These are phyloP conservation scores for Periparus ater DNA, from an alignment of 2,797 vertebrate species.

Conservation along the genomic window DNA sequence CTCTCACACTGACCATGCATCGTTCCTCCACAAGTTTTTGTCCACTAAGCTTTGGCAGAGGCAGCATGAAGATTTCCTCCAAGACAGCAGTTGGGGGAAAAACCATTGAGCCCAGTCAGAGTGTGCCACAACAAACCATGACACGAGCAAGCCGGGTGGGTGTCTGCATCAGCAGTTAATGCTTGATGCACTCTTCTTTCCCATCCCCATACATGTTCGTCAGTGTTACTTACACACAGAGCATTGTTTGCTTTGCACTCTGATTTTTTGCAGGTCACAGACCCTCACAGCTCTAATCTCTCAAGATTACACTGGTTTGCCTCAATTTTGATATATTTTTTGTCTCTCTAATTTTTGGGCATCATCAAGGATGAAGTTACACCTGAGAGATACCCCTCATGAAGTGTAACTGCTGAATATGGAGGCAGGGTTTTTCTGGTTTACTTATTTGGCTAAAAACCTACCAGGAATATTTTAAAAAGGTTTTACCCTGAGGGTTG, in stretches of 20 bases:
- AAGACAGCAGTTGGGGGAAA: neutral
- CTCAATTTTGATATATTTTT: neutral
- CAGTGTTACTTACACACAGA: neutral
- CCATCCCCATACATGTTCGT: neutral
- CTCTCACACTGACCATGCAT: neutral
- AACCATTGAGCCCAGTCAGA: neutral
- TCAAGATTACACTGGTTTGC: neutral
- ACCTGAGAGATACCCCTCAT: neutral
- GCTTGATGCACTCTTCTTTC: neutral
- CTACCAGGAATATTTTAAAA: neutral
- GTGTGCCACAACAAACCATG: neutral
- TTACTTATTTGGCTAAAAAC: neutral
- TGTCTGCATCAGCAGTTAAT: neutral
- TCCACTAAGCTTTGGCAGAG: neutral
- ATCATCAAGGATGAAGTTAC: conserved; percentile 14
- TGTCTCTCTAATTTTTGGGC: neutral
- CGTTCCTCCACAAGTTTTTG: neutral
- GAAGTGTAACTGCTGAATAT: neutral
- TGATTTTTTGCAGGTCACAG: neutral
- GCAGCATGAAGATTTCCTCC: neutral
- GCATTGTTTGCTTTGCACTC: neutral
- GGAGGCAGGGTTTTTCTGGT: neutral
- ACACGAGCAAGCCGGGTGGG: accelerated
- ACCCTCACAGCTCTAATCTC: neutral
- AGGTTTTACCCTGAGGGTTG: neutral